Percentiles rank a stretch among this genome's conserved stretches.
Conservation (phyloP, 2,113 vertebrate genomes). For the Passer montanus region DNA sequence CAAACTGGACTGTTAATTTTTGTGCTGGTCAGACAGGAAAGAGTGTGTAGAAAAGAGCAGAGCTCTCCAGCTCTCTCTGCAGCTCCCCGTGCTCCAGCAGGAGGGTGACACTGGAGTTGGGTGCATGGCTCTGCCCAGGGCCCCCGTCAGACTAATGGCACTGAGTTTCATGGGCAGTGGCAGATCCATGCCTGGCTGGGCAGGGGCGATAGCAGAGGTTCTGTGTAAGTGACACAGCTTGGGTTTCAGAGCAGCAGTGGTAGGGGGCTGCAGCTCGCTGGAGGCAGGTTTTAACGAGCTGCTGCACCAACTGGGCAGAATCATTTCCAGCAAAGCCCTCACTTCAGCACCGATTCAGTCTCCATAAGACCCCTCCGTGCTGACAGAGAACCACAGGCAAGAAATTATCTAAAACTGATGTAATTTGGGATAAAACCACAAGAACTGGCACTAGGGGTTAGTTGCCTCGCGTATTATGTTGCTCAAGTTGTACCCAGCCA, state of each 20-base stretch:
- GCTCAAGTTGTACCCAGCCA: neutral
- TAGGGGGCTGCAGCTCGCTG: neutral
- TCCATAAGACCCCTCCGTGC: neutral
- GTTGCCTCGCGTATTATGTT: neutral
- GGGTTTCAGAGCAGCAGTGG: neutral
- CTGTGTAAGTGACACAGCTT: neutral
- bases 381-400: slow-evolving; percentile 5
- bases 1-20: neutral
- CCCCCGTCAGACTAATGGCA: neutral
- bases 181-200: neutral
- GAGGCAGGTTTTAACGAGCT: neutral
- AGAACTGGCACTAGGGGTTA: neutral
- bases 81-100: neutral
- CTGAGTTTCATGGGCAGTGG: neutral
- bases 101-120: neutral
- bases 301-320: neutral
- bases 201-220: neutral
- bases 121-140: neutral
- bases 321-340: neutral
- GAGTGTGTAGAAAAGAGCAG: neutral
- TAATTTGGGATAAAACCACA: neutral
- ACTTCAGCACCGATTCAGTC: neutral
- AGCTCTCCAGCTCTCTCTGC: neutral
- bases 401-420: neutral
- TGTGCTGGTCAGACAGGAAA: neutral